phyloP scores from a whole-genome alignment of 2,113 vertebrate species.

The Trachemys scripta region DNA sequence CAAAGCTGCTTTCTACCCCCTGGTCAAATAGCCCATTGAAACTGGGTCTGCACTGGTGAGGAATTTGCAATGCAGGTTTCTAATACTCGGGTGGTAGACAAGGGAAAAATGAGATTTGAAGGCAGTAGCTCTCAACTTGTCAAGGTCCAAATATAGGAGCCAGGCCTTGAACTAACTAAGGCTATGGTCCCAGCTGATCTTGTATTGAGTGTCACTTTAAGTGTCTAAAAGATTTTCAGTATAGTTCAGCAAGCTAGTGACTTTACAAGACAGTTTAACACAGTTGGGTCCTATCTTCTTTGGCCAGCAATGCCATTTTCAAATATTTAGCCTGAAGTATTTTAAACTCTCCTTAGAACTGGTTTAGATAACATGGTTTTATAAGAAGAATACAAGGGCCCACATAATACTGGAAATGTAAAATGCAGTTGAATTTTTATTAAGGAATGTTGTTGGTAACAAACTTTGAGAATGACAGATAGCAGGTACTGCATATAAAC shows the following conservation, averaged over 20 bases:
- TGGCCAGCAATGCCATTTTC: background rate
- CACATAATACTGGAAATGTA: background rate
- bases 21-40: background rate
- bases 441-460: background rate
- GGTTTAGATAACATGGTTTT: rapidly evolving
- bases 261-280: background rate
- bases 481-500: background rate
- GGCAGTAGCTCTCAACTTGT: background rate
- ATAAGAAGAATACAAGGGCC: background rate
- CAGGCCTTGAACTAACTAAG: rapidly evolving
- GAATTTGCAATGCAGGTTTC: background rate
- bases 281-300: background rate
- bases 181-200: background rate
- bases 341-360: background rate
- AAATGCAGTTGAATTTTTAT: background rate
- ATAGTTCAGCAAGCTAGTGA: background rate
- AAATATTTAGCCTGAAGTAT: background rate
- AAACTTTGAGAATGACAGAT: background rate
- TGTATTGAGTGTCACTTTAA: background rate
- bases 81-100: background rate
- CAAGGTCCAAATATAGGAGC: background rate
- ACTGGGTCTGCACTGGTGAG: rapidly evolving
- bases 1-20: background rate
- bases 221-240: rapidly evolving
- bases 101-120: background rate